Conservation (phyloP, 2,797 vertebrate species). For the Acanthiza pusilla region DNA sequence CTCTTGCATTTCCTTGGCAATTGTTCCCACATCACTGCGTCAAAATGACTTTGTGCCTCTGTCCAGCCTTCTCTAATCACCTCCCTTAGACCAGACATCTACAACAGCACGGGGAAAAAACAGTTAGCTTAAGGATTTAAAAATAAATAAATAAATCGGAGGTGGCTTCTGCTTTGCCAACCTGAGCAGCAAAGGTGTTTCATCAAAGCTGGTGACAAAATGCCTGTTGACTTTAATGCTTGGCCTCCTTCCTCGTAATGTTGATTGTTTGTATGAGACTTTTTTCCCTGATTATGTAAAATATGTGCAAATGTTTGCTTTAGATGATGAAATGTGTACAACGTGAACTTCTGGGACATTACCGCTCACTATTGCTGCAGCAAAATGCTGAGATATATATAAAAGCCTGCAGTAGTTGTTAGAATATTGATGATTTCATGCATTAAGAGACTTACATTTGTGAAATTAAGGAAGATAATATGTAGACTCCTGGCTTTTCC, state of each 20-base stretch:
- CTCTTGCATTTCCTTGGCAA: slow-evolving; percentile 56
- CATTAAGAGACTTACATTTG: neutral
- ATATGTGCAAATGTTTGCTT: neutral
- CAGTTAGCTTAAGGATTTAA: neutral
- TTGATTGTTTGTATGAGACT: neutral
- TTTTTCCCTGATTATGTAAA: neutral
- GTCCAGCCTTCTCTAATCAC: neutral
- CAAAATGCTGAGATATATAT: neutral
- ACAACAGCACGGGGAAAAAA: neutral
- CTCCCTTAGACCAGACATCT: neutral
- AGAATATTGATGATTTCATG: neutral
- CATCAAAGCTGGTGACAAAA: neutral
- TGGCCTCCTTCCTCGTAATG: neutral
- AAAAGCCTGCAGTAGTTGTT: neutral
- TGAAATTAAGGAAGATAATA: neutral
- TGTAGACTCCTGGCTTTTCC: neutral
- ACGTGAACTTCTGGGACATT: neutral
- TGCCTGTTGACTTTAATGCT: neutral
- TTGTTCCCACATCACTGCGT: neutral
- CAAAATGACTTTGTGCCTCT: neutral
- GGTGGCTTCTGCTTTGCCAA: neutral
- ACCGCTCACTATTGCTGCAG: neutral
- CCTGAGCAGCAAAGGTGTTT: neutral
- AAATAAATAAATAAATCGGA: neutral
- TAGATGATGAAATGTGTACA: neutral